Percentiles rank a stretch among this genome's conserved stretches.
These are phyloP conservation scores for Antrozous pallidus DNA, from an alignment of 2,797 vertebrate genomes.

Conservation along the genomic window DNA sequence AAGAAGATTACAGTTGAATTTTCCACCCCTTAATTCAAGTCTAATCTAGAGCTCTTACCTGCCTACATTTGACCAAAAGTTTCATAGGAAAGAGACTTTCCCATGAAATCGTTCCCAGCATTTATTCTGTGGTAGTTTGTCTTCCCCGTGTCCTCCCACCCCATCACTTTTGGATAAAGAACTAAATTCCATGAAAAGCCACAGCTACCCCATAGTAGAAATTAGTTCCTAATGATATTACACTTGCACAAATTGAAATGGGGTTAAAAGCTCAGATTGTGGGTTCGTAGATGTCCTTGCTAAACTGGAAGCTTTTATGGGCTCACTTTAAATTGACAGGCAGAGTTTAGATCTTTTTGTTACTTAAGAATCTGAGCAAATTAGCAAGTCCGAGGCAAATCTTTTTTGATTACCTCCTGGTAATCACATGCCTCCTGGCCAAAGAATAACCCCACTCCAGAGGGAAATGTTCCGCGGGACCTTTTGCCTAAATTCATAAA, in stretches of 20 bases:
- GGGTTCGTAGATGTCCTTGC: conserved; percentile 61
- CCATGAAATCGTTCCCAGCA: not conserved
- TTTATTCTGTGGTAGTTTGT: conserved; percentile 24
- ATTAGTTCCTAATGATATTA: conserved; percentile 69
- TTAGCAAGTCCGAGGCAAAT: conserved; percentile 71
- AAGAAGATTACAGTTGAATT: conserved; percentile 9
- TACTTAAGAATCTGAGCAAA: conserved; percentile 69
- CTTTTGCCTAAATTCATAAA: conserved; percentile 78
- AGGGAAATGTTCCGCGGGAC: conserved; percentile 66
- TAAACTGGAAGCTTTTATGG: conserved; percentile 66
- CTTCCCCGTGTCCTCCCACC: not conserved
- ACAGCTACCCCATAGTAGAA: conserved; percentile 31
- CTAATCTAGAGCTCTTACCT: not conserved
- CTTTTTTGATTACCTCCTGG: conserved; percentile 72
- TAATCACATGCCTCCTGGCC: conserved; percentile 65
- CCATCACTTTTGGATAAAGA: conserved; percentile 16
- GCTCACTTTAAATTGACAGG: conserved; percentile 70
- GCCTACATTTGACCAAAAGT: conserved; percentile 18
- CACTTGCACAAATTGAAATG: conserved; percentile 71
- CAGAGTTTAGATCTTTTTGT: conserved; percentile 67
- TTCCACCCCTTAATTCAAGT: conserved; percentile 6
- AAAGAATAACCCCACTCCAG: conserved; percentile 65
- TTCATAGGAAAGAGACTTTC: conserved; percentile 37
- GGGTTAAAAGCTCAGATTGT: conserved; percentile 71
- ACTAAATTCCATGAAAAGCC: conserved; percentile 60